Base-by-base conservation (phyloP, 2,113 vertebrate genomes). In the Athene cunicularia region DNA sequence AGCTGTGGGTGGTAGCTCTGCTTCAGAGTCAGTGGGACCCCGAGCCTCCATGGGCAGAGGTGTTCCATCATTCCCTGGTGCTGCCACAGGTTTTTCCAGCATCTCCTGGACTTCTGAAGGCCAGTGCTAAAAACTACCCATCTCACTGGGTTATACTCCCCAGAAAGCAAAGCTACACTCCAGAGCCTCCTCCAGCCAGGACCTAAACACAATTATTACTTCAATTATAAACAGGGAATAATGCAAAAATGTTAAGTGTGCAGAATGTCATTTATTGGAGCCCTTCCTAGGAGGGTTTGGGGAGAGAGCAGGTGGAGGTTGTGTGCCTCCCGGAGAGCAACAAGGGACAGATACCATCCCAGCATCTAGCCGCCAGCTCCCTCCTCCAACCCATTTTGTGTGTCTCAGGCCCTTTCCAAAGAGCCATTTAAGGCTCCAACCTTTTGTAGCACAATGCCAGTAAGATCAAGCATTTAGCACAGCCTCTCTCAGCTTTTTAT, bases 381-480 rank as follows among this genome's bases (percentile, higher is more conserved):
- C 49, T 94, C 75, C 85, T 91, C 64, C 49, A 12, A 2, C 41
- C 3, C 5, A 2, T 64, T 97, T 92, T 95, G 91, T 94, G 87
- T 93, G 80, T 94, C 79, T 81, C 68, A 56, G 66, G 63, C 79
- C 60, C 71, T 95, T 93, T 95, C 86, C 86, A 85, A 74, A 64
- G 79, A 91, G 75, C 93, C 95, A 45, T 96, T 85, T 79, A 96
- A 95, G 84, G 64, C 88, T 83, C 81, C 52, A 90, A 14, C 60
- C 12, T 93, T 80, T 95, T 45, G 5, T 39, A 73, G 68, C 35
- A 3, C 19, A 12, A 53, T 92, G 81, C 94, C 97, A 95, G 47
- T 56, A 66, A 92, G 82, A 95, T 63, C 72, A 94, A 92, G 88
- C 77, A 87, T 93, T 94, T 87, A 96, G 84, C 81, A 28, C 95